Conservation (phyloP, 2,797 vertebrate genomes). For the Falco peregrinus region DNA sequence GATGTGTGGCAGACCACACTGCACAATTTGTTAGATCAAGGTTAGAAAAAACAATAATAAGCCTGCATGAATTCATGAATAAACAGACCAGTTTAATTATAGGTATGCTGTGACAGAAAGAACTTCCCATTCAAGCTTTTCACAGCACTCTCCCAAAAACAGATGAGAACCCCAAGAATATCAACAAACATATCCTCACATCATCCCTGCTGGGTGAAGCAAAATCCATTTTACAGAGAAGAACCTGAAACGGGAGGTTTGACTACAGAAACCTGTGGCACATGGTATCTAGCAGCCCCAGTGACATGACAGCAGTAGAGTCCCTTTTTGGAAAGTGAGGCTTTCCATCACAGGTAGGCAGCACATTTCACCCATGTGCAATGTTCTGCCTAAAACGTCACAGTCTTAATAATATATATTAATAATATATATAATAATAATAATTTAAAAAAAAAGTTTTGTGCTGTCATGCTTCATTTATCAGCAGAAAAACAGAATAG, state of each 20-base stretch:
- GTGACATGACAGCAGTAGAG: neutral
- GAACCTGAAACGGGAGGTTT: neutral
- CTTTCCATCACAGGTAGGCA: neutral
- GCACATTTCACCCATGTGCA: neutral
- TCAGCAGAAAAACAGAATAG: neutral
- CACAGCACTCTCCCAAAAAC: neutral
- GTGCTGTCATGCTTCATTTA: neutral
- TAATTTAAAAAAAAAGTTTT: neutral
- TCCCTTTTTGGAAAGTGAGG: neutral
- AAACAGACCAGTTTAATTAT: neutral
- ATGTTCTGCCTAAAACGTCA: neutral
- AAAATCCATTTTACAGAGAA: neutral
- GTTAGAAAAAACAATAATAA: constrained; percentile 3
- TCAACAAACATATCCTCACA: neutral
- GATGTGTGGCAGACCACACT: neutral
- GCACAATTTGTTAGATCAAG: neutral
- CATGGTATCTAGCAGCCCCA: neutral
- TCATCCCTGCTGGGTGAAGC: neutral
- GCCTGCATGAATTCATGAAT: neutral
- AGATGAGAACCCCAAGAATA: neutral
- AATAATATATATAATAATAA: too few species aligned
- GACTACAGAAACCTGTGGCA: neutral
- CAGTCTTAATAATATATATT: too few species aligned
- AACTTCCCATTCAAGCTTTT: neutral
- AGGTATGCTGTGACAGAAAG: neutral